Conservation (phyloP, 92 coral and sea anemone genomes). For the Phenganax marumi region DNA sequence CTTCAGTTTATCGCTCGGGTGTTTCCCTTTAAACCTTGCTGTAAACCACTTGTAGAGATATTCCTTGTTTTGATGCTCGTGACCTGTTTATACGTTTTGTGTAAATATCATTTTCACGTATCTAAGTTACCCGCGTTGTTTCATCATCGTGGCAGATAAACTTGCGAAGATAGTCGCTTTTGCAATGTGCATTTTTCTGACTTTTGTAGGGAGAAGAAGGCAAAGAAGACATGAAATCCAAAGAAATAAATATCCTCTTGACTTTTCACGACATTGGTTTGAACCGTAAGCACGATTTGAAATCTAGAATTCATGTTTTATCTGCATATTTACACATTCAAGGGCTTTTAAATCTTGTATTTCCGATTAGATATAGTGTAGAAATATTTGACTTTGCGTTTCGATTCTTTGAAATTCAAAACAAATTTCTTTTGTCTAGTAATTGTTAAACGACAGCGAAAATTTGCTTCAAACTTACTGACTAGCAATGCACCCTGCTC, state of each 20-base stretch:
- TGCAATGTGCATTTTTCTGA: background rate
- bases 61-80: background rate
- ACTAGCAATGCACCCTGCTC: no score
- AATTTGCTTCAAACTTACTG: no score
- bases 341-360: background rate
- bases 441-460: no score
- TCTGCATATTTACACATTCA: background rate
- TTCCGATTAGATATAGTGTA: background rate
- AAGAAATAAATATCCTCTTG: slow-evolving; percentile 85
- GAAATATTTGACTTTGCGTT: no score
- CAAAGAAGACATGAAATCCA: slow-evolving; percentile 68
- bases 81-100: background rate
- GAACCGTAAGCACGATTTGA: slow-evolving; percentile 70
- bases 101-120: background rate
- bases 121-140: background rate
- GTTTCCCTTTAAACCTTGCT: background rate
- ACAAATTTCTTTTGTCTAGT: background rate
- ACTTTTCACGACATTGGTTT: slow-evolving; percentile 98
- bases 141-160: slow-evolving; percentile 2
- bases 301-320: background rate
- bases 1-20: background rate
- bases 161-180: background rate
- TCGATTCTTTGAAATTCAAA: background rate
- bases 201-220: slow-evolving; percentile 73
- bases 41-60: background rate